phyloP scores from a whole-genome alignment of 2,113 vertebrate species.

The Protobothrops flavoviridis region DNA sequence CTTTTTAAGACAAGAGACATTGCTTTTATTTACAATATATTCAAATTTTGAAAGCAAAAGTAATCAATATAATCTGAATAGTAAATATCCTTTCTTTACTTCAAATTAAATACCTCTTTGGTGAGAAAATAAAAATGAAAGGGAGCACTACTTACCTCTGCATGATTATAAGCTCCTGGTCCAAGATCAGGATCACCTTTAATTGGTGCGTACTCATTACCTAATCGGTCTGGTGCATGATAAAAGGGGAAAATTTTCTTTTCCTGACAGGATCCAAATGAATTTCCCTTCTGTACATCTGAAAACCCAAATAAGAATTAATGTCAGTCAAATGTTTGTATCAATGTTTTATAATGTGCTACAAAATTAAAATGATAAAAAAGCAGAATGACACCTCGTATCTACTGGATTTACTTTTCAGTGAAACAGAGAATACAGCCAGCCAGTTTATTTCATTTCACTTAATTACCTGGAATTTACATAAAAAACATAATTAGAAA shows the following conservation, averaged over 20 bases:
- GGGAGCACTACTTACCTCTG: conserved; percentile 65
- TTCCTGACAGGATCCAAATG: conserved; percentile 74
- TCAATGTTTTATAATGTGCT: neutral
- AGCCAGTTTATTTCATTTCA: neutral
- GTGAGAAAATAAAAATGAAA: neutral
- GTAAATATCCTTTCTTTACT: neutral
- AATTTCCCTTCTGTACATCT: conserved; percentile 25
- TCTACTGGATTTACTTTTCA: neutral
- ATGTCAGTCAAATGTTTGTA: neutral
- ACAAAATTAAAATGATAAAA: neutral
- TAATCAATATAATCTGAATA: neutral
- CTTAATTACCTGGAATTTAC: neutral
- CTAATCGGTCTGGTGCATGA: conserved; percentile 63
- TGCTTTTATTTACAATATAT: neutral
- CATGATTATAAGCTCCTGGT: conserved; percentile 74
- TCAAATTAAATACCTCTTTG: neutral
- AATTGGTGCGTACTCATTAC: conserved; percentile 50
- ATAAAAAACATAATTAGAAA: neutral
- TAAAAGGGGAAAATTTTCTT: conserved; percentile 70
- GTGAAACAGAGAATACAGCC: neutral
- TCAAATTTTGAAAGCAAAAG: neutral
- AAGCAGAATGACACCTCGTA: neutral
- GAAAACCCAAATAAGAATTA: neutral
- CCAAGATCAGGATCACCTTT: conserved; percentile 56
- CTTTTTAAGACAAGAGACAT: neutral